A percentile compares a stretch with the other conserved stretches of the same genome.
Conservation (phyloP, 2,113 vertebrate genomes). For the Numida meleagris region DNA sequence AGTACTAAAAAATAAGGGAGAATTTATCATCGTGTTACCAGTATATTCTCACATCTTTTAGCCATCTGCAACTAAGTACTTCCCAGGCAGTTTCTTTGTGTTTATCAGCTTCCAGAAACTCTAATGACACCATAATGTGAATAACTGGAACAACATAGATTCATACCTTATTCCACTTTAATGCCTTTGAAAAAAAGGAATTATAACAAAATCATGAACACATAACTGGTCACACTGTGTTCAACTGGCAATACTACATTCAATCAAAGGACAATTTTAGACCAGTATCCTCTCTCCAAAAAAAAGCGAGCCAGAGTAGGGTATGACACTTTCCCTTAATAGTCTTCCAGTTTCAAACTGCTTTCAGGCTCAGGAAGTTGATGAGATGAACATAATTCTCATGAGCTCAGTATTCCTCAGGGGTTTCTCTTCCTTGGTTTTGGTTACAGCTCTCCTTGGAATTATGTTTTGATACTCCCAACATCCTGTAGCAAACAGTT, state of each 20-base stretch:
- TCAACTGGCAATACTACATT: background rate
- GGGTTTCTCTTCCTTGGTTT: background rate
- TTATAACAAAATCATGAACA: background rate
- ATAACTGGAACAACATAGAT: background rate
- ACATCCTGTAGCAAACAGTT: background rate
- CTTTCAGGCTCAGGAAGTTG: background rate
- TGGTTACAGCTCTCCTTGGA: background rate
- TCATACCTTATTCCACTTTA: background rate
- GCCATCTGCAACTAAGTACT: background rate
- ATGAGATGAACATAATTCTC: background rate
- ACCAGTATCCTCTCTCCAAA: background rate
- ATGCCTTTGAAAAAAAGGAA: background rate
- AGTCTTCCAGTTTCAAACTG: background rate
- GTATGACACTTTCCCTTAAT: background rate
- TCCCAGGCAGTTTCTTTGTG: background rate
- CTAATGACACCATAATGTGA: background rate
- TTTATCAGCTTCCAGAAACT: background rate
- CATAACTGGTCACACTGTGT: rapidly evolving
- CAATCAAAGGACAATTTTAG: background rate
- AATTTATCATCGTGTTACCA: background rate
- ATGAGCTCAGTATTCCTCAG: background rate
- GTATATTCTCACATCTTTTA: background rate
- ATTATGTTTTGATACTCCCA: background rate
- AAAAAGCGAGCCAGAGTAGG: background rate
- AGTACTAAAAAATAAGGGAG: background rate